Evolutionary conservation across 2,797 vertebrate genomes (phyloP).

Genomic region (Capromys pilorides): DNA sequence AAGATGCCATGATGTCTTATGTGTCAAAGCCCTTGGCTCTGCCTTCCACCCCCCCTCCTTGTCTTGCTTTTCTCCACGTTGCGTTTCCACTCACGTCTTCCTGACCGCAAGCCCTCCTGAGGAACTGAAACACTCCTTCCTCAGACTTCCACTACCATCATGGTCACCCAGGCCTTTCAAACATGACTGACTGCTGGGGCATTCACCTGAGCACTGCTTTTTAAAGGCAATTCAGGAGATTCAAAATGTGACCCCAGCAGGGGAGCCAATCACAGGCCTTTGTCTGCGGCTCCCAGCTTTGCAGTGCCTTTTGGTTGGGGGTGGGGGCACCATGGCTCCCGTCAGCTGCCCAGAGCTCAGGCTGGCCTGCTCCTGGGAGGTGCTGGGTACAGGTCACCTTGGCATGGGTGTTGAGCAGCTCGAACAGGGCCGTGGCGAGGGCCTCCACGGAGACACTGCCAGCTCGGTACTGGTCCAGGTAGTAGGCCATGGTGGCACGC

Average conservation of each 20-base stretch:
- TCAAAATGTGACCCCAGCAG: background rate
- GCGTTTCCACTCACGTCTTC: background rate
- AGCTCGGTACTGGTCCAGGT: constrained; percentile 94
- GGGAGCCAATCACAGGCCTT: background rate
- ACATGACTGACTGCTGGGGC: background rate
- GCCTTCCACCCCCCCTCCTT: background rate
- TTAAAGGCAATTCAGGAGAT: background rate
- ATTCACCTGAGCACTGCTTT: background rate
- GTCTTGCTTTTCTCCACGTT: background rate
- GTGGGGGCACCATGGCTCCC: background rate
- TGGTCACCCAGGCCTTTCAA: background rate
- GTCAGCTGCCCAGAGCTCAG: background rate
- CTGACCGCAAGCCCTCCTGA: background rate
- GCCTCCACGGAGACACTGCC: constrained; percentile 92
- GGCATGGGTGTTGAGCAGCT: constrained; percentile 96
- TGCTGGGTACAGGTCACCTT: constrained; percentile 86
- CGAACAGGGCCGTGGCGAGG: constrained; percentile 94
- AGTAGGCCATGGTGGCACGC: constrained; percentile 95
- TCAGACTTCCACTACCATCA: background rate
- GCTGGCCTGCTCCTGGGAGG: too few relatives aligned
- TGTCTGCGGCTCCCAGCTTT: background rate
- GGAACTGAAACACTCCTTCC: background rate
- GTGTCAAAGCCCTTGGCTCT: background rate
- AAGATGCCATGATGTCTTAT: background rate
- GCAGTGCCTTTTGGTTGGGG: fast-evolving